Percentiles rank a stretch among this genome's conserved stretches.
These are phyloP conservation scores for Sarotherodon lohbergeri DNA, from an alignment of 2,113 vertebrate species.

Conservation along the genomic window DNA sequence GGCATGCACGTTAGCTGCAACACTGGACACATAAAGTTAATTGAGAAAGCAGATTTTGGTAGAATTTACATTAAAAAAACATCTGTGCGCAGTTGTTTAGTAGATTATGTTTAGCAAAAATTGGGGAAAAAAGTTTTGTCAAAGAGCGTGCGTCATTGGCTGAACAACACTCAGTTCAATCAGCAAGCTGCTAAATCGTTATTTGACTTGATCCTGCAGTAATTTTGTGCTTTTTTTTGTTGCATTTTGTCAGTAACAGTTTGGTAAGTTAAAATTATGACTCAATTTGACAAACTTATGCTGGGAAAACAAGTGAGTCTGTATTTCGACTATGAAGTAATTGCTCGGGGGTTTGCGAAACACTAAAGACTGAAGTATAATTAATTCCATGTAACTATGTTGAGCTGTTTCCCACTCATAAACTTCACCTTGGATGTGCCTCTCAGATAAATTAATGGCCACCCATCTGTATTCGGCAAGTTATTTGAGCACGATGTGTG, in stretches of 20 bases:
- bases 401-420: neutral
- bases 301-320: neutral
- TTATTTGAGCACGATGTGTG: neutral
- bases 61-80: neutral
- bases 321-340: neutral
- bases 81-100: neutral
- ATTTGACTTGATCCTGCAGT: neutral
- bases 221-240: neutral
- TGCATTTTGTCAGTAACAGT: neutral
- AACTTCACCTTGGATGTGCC: neutral
- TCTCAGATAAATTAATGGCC: neutral
- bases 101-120: constrained; percentile 5
- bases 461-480: neutral
- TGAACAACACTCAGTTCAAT: neutral
- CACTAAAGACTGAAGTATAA: neutral
- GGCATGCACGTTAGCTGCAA: neutral
- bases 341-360: neutral
- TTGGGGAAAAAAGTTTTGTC: neutral
- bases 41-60: neutral
- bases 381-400: neutral
- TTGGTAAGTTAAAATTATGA: neutral
- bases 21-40: neutral
- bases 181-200: neutral
- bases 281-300: neutral
- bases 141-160: neutral